These are phyloP conservation scores for Crenichthys baileyi DNA, from an alignment of 2,797 vertebrate genomes.

Conservation along the genomic window DNA sequence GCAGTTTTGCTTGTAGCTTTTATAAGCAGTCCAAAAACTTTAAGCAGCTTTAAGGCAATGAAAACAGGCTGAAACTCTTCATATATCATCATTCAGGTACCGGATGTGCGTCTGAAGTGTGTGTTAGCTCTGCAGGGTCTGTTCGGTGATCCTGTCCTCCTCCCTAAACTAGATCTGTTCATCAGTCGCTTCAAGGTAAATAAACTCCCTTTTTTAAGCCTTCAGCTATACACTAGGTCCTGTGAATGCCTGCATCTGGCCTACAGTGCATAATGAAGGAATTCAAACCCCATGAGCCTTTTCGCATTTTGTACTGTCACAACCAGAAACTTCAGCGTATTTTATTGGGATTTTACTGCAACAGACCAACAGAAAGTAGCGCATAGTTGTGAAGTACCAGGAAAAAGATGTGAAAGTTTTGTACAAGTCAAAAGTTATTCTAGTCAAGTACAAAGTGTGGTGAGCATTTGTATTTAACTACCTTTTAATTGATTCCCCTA, in stretches of 20 bases:
- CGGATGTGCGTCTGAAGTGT: slow-evolving; percentile 91
- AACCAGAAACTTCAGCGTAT: neutral
- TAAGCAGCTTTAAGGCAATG: neutral
- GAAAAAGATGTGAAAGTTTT: neutral
- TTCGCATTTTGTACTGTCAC: neutral
- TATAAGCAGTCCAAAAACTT: neutral
- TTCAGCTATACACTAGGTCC: neutral
- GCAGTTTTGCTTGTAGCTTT: neutral
- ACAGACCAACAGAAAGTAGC: neutral
- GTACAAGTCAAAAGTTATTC: neutral
- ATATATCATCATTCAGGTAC: slow-evolving; percentile 72
- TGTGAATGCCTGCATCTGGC: neutral
- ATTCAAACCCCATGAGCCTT: neutral
- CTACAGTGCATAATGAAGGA: neutral
- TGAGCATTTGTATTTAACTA: neutral
- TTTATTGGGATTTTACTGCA: neutral
- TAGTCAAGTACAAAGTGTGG: neutral
- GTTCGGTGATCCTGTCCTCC: slow-evolving; percentile 83
- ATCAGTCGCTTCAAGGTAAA: slow-evolving; percentile 91
- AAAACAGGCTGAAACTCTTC: neutral
- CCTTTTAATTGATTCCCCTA: neutral
- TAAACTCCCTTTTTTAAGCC: neutral
- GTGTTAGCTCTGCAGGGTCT: slow-evolving; percentile 86
- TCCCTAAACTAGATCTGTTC: slow-evolving; percentile 90
- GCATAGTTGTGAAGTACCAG: neutral